Conservation (phyloP, 2,797 vertebrate species). For the Leptoclinus maculatus region DNA sequence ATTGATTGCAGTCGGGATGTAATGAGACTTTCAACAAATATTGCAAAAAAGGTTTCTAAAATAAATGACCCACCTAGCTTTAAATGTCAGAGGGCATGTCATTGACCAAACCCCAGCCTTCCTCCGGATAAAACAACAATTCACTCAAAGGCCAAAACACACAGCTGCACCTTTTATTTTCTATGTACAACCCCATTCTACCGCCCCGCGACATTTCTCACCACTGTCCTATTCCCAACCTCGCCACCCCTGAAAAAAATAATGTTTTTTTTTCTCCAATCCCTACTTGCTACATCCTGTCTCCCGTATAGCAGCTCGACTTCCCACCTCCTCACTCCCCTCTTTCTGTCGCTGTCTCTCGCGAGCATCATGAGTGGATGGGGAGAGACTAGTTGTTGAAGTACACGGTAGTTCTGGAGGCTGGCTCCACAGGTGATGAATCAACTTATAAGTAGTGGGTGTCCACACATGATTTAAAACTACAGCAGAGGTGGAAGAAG, state of each 20-base stretch:
- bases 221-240: not conserved
- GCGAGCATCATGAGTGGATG: not conserved
- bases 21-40: not conserved
- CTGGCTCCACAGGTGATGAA: too few species aligned
- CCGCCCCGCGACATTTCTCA: not conserved
- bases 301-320: too few species aligned
- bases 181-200: not conserved
- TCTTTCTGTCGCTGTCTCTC: not conserved
- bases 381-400: not conserved
- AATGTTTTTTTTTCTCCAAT: not conserved
- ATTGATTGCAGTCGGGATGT: not conserved
- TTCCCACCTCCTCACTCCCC: not conserved
- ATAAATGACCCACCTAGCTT: not conserved
- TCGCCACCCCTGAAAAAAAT: too few species aligned
- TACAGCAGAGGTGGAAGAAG: too few species aligned
- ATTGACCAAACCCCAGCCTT: not conserved
- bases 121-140: not conserved
- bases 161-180: not conserved
- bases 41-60: not conserved
- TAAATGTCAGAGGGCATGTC: not conserved
- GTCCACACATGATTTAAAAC: too few species aligned
- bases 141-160: not conserved
- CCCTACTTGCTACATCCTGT: not conserved
- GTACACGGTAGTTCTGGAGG: not conserved
- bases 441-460: too few species aligned